Base-by-base conservation (phyloP, 2,113 vertebrate genomes). In the Dissostichus mawsoni region DNA sequence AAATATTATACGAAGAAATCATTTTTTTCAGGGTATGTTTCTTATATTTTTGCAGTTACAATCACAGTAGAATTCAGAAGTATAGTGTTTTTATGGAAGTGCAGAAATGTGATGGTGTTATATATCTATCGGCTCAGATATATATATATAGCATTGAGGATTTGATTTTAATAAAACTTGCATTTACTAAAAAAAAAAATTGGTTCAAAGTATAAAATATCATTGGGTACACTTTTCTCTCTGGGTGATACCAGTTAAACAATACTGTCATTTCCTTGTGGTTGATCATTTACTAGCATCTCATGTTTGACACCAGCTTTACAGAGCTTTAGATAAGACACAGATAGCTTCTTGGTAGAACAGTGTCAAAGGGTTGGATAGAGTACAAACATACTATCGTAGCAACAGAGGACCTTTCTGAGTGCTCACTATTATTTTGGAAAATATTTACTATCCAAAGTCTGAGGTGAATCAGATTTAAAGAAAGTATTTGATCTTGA, bases 251-350 rank as follows among this genome's bases (percentile, higher is more conserved):
- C 72, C 20, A 67, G 61, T 25, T 81, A 70, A 67, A 80, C 18
- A 20, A 57, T 62, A 68, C 33, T 51, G 53, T 81, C 74, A 79
- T 12, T 29, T 76, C 59, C 53, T 2, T 56, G 33, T 23, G 47
- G 87, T 85, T 75, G 79, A 92, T 93, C 81, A 93, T 91, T 94
- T 56, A 93, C 90, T 62, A 81, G 55, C 44, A 75, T 68, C 67
- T 83, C 76, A 74, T 82, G 81, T 69, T 68, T 88, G 59, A 87
- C 86, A 87, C 74, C 17, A 84, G 80, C 65, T 90, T 85, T 90
- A 88, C 73, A 91, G 73, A 73, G 12, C 66, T 70, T 56, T 5
- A 87, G 88, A 94, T 92, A 92, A 90, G 83, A 82, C 70, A 69
- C 69, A 66, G 78, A 86, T 62, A 87, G 36, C 55, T 29, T 70